These are phyloP conservation scores for Microdon myrmicae DNA, from an alignment of 2,888 invertebrate genomes.

Conservation along the genomic window DNA sequence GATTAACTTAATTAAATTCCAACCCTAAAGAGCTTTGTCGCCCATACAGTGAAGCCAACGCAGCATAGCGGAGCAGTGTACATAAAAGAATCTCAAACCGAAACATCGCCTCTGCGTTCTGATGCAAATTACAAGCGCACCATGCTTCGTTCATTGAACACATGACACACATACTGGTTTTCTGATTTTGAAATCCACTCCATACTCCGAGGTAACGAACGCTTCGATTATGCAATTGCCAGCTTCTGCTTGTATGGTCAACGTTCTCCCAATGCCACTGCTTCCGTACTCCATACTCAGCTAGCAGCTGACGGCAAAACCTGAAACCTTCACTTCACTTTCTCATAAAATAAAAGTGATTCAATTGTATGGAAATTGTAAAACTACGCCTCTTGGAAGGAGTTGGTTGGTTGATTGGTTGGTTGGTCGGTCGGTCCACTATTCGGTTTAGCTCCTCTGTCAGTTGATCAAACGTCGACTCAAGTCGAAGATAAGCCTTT, in stretches of 20 bases:
- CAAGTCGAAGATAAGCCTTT: not conserved
- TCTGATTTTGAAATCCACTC: too few species aligned
- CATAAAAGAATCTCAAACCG: conserved; percentile 10
- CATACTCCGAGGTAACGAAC: too few species aligned
- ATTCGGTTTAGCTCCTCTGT: too few species aligned
- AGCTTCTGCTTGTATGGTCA: conserved; percentile 24
- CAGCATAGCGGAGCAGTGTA: conserved; percentile 4
- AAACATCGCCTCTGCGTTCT: not conserved
- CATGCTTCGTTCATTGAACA: too few species aligned
- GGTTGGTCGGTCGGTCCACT: too few species aligned
- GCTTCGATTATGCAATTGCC: conserved; percentile 32
- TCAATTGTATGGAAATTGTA: too few species aligned
- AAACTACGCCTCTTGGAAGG: too few species aligned
- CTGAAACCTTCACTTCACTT: conserved; percentile 42
- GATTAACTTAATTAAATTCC: conserved; percentile 22
- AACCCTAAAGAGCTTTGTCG: conserved; percentile 8
- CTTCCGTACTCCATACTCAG: conserved; percentile 10
- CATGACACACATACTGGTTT: too few species aligned
- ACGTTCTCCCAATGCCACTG: conserved; percentile 26
- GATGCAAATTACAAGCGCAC: not conserved
- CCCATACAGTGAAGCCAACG: conserved; percentile 8
- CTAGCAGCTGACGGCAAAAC: conserved; percentile 20
- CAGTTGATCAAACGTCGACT: not conserved
- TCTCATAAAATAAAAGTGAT: conserved; percentile 14
- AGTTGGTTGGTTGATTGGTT: too few species aligned